A percentile compares a stretch with the other conserved stretches of the same genome.
Conservation (phyloP, 2,113 vertebrate species). For the Delphinus delphis region DNA sequence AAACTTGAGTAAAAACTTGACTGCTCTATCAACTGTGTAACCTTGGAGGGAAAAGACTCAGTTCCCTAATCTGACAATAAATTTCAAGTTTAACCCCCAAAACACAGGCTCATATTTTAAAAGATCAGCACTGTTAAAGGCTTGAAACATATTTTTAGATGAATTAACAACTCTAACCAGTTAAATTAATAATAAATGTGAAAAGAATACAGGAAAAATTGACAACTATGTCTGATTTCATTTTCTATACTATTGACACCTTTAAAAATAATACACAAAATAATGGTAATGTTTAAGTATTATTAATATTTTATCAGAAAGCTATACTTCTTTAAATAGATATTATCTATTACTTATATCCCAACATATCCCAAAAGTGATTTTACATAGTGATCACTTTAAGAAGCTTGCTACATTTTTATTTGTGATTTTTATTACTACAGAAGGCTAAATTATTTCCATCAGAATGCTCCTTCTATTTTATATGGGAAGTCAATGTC, state of each 20-base stretch:
- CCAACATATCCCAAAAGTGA: not conserved
- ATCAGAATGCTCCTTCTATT: not conserved
- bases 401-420: not conserved
- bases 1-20: not conserved
- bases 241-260: not conserved
- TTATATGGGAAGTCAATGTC: not conserved
- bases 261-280: conserved; percentile 7
- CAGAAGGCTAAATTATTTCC: not conserved
- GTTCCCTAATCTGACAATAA: conserved; percentile 31
- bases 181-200: conserved; percentile 37
- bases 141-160: not conserved
- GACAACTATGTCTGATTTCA: not conserved
- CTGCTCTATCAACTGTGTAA: not conserved
- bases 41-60: not conserved
- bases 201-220: conserved; percentile 5
- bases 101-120: conserved; percentile 10
- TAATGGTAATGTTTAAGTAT: not conserved
- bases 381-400: not conserved
- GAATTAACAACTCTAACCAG: not conserved
- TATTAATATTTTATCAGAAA: conserved; percentile 36
- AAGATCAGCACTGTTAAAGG: not conserved
- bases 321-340: not conserved
- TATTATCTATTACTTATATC: conserved; percentile 9
- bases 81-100: conserved; percentile 4
- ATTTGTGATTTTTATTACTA: conserved; percentile 39